Base-by-base conservation (phyloP, 2,888 invertebrate genomes). In the Lordiphosa fenestrarum region DNA sequence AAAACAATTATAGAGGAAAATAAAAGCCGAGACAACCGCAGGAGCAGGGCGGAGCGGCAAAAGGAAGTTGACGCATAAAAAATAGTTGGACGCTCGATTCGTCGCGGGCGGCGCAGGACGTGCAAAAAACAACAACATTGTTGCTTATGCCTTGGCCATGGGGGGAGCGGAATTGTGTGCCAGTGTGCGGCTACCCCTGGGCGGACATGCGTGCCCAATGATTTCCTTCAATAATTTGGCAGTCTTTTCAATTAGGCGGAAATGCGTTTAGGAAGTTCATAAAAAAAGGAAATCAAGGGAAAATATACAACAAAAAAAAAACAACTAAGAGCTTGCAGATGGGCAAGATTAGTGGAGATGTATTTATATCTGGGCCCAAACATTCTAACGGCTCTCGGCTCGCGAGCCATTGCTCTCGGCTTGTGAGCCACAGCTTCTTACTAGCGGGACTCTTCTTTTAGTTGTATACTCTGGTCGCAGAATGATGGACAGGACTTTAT, bases 201-300 rank as follows among this genome's bases (percentile, higher is more conserved):
- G 15, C 42, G 42, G 44, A 64, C 78, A 81, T 74, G 74, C 74
- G 82, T 78, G 74, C 62, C 77, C 74, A 82, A 81, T 73, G 68
- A 59, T 66, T 73, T 48, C 40, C 64, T 38, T 44, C 10, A 33
- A 33, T 33, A 44, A 44, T 44, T 44, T 44, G 44, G 30, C 44
- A 44, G 13, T 21, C 23, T 44, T 44, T 33, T 19, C 30, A 30
- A 30, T 30, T 65, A 60, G 50, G 53, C 41, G 57, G 53, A 55
- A 58, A 53, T 59, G 54, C 55, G 58, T 49, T 15, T 47, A 50
- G 39, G n/a, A 30, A 53, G 65, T 60, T 66, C 71, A 69, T 69
- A 70, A 71, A 52, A 49, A 49, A 38, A 48, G 36, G 38, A 65
- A 42, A 67, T 51, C 58, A 15, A 15, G 15, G 15, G n/a, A n/a